phyloP scores from a whole-genome alignment of 2,888 invertebrate genomes.

The Philereme transversata region DNA sequence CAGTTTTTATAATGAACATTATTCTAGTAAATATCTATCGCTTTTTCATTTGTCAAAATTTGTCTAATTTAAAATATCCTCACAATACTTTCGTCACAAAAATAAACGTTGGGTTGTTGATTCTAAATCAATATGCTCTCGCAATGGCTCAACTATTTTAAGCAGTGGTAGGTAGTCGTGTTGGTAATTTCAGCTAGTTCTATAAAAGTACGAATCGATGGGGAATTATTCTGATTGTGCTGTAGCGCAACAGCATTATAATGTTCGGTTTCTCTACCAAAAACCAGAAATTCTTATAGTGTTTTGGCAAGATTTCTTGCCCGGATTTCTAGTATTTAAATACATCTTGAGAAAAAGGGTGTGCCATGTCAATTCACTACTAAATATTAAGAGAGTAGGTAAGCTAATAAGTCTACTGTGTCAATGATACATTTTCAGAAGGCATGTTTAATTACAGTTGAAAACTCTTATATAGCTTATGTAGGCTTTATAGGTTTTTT shows the following conservation, averaged over 20 bases:
- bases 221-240: slow-evolving; percentile 23
- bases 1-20: slow-evolving; percentile 1
- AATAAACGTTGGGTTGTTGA: slow-evolving; percentile 11
- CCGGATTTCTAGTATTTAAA: too few relatives aligned
- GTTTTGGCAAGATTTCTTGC: too few relatives aligned
- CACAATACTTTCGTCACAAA: slow-evolving; percentile 17
- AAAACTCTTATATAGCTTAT: too few relatives aligned
- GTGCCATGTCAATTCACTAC: too few relatives aligned
- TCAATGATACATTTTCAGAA: too few relatives aligned
- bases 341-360: too few relatives aligned
- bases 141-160: slow-evolving; percentile 38
- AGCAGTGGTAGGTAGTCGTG: slow-evolving; percentile 24
- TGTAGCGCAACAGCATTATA: background rate
- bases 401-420: too few relatives aligned
- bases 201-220: slow-evolving; percentile 18
- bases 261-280: too few relatives aligned
- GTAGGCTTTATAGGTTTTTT: too few relatives aligned
- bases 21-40: background rate
- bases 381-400: too few relatives aligned
- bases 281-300: too few relatives aligned
- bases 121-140: slow-evolving; percentile 30
- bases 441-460: too few relatives aligned
- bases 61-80: slow-evolving; percentile 5
- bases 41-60: slow-evolving; percentile 22
- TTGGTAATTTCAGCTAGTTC: slow-evolving; percentile 27